These are phyloP conservation scores for Mythimna albipuncta DNA, from an alignment of 2,888 invertebrate genomes.

Conservation along the genomic window DNA sequence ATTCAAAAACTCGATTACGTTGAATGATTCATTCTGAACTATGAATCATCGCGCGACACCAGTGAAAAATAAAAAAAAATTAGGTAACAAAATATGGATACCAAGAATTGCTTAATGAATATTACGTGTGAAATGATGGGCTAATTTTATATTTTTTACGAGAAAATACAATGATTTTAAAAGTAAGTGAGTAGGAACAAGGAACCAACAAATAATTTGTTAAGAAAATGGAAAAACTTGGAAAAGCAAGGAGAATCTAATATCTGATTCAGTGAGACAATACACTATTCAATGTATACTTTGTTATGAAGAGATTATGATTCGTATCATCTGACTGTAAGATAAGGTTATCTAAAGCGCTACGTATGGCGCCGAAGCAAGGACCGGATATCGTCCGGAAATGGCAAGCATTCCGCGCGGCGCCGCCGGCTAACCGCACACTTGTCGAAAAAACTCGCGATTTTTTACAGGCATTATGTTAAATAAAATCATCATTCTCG, in stretches of 20 bases:
- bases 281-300: slow-evolving; percentile 16
- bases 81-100: slow-evolving; percentile 45
- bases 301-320: slow-evolving; percentile 38
- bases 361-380: slow-evolving; percentile 76
- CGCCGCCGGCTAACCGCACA: slow-evolving; percentile 79
- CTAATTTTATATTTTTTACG: background rate
- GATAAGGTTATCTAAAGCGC: slow-evolving; percentile 80
- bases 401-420: slow-evolving; percentile 88
- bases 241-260: slow-evolving; percentile 59
- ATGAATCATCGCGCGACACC: slow-evolving; percentile 86
- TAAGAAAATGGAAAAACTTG: slow-evolving; percentile 74
- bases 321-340: slow-evolving; percentile 44
- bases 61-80: slow-evolving; percentile 73
- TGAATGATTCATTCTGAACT: slow-evolving; percentile 85
- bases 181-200: slow-evolving; percentile 39
- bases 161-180: slow-evolving; percentile 64
- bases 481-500: slow-evolving; percentile 53
- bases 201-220: slow-evolving; percentile 67
- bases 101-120: slow-evolving; percentile 21
- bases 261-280: slow-evolving; percentile 55
- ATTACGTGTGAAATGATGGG: slow-evolving; percentile 6
- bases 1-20: slow-evolving; percentile 90
- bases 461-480: slow-evolving; percentile 67
- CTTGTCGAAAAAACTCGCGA: slow-evolving; percentile 78
- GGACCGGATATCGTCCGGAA: slow-evolving; percentile 90